Conservation (phyloP, 2,888 invertebrate genomes). For the Ryuthela nishihirai region DNA sequence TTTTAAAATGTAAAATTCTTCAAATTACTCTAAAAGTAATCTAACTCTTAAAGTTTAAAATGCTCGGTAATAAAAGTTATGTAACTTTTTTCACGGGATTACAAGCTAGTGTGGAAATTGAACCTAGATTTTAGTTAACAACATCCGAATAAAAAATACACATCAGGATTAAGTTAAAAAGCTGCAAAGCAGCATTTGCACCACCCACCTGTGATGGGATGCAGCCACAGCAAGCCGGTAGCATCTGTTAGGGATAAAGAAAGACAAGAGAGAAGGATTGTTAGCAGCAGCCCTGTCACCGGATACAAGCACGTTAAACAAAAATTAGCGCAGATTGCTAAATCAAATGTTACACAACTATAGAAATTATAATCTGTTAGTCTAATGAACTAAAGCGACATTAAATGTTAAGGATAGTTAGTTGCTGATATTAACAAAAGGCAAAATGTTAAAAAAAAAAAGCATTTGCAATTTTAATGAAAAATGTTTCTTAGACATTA, state of each 20-base stretch:
- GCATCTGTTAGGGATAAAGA: conserved; percentile 24
- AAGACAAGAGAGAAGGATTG: conserved; percentile 34
- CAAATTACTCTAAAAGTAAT: neutral
- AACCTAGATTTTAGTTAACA: neutral
- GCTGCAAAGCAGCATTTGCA: neutral
- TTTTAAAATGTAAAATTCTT: no score
- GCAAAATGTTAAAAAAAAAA: no score
- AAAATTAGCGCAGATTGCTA: no score
- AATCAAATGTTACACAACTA: no score
- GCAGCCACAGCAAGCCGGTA: conserved; percentile 36
- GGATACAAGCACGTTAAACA: conserved; percentile 31
- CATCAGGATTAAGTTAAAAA: no score
- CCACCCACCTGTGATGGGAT: conserved; percentile 36
- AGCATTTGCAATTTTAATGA: no score
- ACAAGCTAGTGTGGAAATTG: neutral
- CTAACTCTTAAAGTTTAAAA: neutral
- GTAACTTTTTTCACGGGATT: neutral
- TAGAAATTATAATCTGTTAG: no score
- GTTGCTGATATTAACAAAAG: no score
- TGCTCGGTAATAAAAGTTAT: neutral
- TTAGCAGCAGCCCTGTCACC: conserved; percentile 34
- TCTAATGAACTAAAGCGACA: no score
- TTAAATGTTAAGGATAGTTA: no score
- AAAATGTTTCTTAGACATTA: no score
- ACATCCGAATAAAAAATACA: neutral